Evolutionary conservation across 2,888 invertebrate genomes (phyloP).

Genomic region (Clusia tigrina): DNA sequence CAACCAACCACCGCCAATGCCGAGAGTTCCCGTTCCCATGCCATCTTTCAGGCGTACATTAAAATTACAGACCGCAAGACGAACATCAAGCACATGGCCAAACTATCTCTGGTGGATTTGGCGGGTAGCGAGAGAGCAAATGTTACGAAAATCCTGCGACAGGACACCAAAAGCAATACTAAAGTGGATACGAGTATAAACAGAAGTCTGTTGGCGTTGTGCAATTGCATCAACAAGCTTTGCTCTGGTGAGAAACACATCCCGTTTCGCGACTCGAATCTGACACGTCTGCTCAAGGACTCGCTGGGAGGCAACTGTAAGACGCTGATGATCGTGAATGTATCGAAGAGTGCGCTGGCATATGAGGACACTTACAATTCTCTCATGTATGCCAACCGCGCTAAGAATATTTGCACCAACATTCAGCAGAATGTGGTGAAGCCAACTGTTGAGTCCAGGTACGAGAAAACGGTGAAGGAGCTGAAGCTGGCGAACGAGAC

Average conservation of each 20-base stretch:
- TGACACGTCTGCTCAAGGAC: slow-evolving; percentile 86
- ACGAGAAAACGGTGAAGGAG: slow-evolving; percentile 40
- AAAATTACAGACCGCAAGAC: slow-evolving; percentile 70
- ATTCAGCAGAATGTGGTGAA: slow-evolving; percentile 42
- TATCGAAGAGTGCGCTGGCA: slow-evolving; percentile 75
- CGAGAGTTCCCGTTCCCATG: slow-evolving; percentile 90
- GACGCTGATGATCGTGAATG: slow-evolving; percentile 90
- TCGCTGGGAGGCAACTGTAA: slow-evolving; percentile 91
- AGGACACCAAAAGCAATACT: no score
- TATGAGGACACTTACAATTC: slow-evolving; percentile 93
- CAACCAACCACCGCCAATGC: slow-evolving; percentile 93
- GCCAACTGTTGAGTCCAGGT: slow-evolving; percentile 47
- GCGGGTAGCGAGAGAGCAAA: slow-evolving; percentile 90
- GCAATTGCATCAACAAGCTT: slow-evolving; percentile 84
- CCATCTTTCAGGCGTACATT: slow-evolving; percentile 82
- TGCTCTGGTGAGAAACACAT: slow-evolving; percentile 81
- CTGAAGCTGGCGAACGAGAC: slow-evolving; percentile 38
- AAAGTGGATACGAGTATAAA: slow-evolving; percentile 93
- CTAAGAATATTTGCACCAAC: slow-evolving; percentile 46
- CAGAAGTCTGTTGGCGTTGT: slow-evolving; percentile 82
- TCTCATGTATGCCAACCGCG: slow-evolving; percentile 65
- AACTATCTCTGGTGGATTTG: slow-evolving; percentile 89
- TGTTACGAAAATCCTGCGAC: slow-evolving; percentile 80
- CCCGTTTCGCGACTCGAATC: slow-evolving; percentile 81
- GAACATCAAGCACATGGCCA: slow-evolving; percentile 76